Conservation (phyloP, 2,113 vertebrate genomes). For the Uria lomvia region DNA sequence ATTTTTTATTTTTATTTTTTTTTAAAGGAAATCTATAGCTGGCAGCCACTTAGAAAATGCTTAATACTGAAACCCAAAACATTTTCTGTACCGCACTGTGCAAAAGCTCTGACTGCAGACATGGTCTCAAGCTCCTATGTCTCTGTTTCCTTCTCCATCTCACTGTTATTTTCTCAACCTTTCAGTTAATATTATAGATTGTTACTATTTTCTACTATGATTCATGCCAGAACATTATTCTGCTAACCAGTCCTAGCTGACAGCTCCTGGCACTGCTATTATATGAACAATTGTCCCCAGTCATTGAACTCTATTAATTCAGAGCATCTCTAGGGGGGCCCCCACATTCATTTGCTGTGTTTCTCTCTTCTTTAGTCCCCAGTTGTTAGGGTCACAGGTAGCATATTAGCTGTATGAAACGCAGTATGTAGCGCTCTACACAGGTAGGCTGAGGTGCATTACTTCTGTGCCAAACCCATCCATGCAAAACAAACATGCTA, state of each 20-base stretch:
- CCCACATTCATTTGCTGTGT: rapidly evolving
- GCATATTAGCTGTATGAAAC: background rate
- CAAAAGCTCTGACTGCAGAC: background rate
- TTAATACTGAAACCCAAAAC: background rate
- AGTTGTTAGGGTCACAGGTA: background rate
- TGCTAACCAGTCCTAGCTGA: background rate
- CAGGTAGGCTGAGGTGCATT: background rate
- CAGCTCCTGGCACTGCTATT: background rate
- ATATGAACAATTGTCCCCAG: background rate
- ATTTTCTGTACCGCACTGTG: background rate
- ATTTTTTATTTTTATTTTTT: background rate
- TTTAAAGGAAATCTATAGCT: background rate
- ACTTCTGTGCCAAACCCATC: background rate
- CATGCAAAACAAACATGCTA: background rate
- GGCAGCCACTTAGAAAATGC: background rate
- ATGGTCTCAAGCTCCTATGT: background rate
- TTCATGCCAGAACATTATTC: background rate
- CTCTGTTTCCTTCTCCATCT: background rate
- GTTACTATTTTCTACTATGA: background rate
- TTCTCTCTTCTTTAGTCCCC: background rate
- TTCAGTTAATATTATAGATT: background rate
- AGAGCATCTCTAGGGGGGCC: background rate
- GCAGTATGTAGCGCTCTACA: background rate
- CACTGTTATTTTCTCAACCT: background rate
- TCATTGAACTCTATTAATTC: background rate